phyloP scores from a whole-genome alignment of 2,888 invertebrate genomes.

The Aphidoletes aphidimyza region DNA sequence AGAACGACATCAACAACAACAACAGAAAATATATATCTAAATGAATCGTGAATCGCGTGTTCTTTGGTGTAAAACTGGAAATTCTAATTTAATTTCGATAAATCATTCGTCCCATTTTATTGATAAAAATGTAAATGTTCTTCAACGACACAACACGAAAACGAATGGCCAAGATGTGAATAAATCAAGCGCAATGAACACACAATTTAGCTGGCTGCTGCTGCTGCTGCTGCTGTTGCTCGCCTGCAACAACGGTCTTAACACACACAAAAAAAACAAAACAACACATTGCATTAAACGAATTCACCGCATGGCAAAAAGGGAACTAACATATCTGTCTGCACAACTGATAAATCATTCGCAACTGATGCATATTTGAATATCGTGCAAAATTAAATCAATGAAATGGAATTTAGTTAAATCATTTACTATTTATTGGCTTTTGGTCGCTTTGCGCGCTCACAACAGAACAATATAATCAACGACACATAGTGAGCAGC shows the following conservation, averaged over 20 bases:
- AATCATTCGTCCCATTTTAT: constrained; percentile 44
- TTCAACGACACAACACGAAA: constrained; percentile 3
- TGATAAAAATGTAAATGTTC: constrained; percentile 51
- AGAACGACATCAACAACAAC: neutral
- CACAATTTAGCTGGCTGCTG: neutral
- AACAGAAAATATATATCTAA: neutral
- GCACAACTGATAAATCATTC: constrained; percentile 49
- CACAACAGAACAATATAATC: neutral
- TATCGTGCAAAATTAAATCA: constrained; percentile 50
- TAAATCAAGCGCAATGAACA: constrained; percentile 1
- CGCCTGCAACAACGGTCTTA: too few species aligned
- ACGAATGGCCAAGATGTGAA: constrained; percentile 3
- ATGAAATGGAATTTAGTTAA: constrained; percentile 52
- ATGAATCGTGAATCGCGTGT: constrained; percentile 36
- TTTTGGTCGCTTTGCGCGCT: constrained; percentile 7
- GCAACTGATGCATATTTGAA: constrained; percentile 44
- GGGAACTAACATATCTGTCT: constrained; percentile 2
- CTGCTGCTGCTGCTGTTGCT: neutral
- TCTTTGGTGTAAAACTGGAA: constrained; percentile 12
- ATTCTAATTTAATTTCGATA: constrained; percentile 27
- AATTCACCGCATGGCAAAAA: neutral
- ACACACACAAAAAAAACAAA: too few species aligned
- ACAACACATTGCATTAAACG: too few species aligned
- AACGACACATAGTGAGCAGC: neutral
- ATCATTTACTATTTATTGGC: neutral